These are phyloP conservation scores for Hemibagrus wyckioides DNA, from an alignment of 2,113 vertebrate species.

Conservation along the genomic window DNA sequence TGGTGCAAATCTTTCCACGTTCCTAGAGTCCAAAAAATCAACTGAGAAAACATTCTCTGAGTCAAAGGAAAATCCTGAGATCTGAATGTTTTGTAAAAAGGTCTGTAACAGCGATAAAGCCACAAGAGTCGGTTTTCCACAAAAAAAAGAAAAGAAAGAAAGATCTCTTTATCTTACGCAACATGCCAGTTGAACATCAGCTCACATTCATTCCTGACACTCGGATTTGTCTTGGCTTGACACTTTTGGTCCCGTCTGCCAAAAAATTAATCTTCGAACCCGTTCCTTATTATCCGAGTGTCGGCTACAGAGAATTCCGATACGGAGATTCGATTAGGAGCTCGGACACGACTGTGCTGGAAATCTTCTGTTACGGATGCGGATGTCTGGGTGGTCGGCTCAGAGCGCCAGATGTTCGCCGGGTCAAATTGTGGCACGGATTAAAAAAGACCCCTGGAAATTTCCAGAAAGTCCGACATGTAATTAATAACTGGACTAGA, in stretches of 20 bases:
- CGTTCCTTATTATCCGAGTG: constrained; percentile 31
- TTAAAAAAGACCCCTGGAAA: background rate
- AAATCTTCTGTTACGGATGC: background rate
- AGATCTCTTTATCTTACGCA: background rate
- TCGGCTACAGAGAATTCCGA: constrained; percentile 7
- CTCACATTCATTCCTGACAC: background rate
- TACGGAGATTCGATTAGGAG: constrained; percentile 39
- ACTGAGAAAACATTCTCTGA: background rate
- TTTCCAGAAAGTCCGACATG: background rate
- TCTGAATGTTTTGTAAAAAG: too few species aligned
- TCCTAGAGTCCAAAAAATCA: background rate
- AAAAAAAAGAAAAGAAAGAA: background rate
- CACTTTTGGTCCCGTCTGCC: background rate
- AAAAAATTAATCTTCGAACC: constrained; percentile 38
- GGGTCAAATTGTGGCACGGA: background rate
- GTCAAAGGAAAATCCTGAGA: background rate
- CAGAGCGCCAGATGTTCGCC: background rate
- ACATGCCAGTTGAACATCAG: background rate
- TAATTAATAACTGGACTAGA: background rate
- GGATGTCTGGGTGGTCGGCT: background rate
- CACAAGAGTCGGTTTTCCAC: background rate
- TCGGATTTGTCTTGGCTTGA: constrained; percentile 33
- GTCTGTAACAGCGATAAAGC: background rate
- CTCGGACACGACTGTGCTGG: background rate
- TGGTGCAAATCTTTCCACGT: constrained; percentile 30